Percentiles rank a stretch among this genome's conserved stretches.
Conservation (phyloP, 2,113 vertebrate species). For the Papio anubis region DNA sequence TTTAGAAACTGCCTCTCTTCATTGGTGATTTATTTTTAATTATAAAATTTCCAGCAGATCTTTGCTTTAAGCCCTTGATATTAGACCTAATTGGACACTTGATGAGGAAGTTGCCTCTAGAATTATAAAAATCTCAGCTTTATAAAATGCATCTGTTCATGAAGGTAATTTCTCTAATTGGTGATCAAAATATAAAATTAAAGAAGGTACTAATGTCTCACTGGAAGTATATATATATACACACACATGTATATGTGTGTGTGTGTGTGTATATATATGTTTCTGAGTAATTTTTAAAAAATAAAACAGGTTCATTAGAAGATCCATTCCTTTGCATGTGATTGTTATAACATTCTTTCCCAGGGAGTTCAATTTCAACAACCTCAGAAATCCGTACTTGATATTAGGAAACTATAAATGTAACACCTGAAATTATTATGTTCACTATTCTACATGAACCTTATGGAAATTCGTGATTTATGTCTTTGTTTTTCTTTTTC, state of each 20-base stretch:
- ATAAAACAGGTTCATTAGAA: constrained; percentile 72
- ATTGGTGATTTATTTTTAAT: constrained; percentile 74
- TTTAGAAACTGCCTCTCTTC: constrained; percentile 65
- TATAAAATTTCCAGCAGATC: constrained; percentile 66
- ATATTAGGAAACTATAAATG: constrained; percentile 43
- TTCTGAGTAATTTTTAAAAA: constrained; percentile 57
- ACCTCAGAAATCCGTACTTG: constrained; percentile 45
- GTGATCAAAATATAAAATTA: constrained; percentile 69
- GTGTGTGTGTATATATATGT: neutral
- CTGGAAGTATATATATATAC: constrained; percentile 13
- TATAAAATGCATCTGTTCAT: constrained; percentile 75
- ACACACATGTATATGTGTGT: no score
- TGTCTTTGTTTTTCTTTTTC: constrained; percentile 10
- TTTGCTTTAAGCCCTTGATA: constrained; percentile 62
- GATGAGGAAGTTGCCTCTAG: constrained; percentile 58
- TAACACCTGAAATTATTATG: constrained; percentile 18
- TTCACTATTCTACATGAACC: neutral
- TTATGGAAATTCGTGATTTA: constrained; percentile 39
- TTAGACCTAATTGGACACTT: constrained; percentile 65
- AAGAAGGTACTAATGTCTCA: constrained; percentile 65
- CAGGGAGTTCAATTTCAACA: constrained; percentile 56
- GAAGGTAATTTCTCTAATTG: constrained; percentile 69
- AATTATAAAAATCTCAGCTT: constrained; percentile 52
- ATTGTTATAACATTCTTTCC: constrained; percentile 60
- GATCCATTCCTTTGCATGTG: constrained; percentile 67